Evolutionary conservation across 2,113 vertebrate genomes (phyloP), one percentile per base, ranked within the genome.

Genomic region (Morone saxatilis): DNA sequence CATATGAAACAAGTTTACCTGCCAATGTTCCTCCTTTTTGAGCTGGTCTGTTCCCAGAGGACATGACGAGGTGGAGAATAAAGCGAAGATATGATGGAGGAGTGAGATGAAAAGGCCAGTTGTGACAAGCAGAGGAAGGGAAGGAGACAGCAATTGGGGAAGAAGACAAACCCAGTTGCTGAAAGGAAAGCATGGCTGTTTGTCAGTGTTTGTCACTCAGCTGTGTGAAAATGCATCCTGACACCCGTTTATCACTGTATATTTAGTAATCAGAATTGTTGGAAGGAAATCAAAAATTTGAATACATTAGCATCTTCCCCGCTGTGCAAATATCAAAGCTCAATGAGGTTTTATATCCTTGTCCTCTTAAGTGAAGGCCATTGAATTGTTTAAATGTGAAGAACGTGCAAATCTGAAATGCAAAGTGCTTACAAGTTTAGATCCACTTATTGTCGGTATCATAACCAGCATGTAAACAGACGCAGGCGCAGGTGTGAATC

Each of bases 51-150:
- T 47, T 86, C 89, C 90, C 84, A 17, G 45, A 71, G 77, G 90
- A 82, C 70, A 71, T 7, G 8, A 19, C 8, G 51, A 72, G 47
- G n/a, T 61, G 68, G 50, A 81, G 50, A 81, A 79, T 57, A 87
- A 85, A 80, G 66, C 72, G 60, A 75, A 85, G 65, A 84, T 67
- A 62, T 56, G 80, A 91, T 57, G 82, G 80, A 85, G 62, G 77
- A 78, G 70, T 16, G 63, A 82, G 85, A 86, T 88, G 68, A 93
- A 91, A 92, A 87, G 86, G 70, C 83, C 82, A 88, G 78, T 83
- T 88, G 83, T 90, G 88, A 85, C 87, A 91, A 65, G 83, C 71
- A 67, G 61, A 76, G 76, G 76, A 76, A 87, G 73, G 63, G 31
- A 82, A 77, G 47, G 69, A 90, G 67, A 71, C 77, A 61, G 80